These are phyloP conservation scores for Muschampia plurimacula DNA, from an alignment of 2,888 invertebrate species.

Conservation along the genomic window DNA sequence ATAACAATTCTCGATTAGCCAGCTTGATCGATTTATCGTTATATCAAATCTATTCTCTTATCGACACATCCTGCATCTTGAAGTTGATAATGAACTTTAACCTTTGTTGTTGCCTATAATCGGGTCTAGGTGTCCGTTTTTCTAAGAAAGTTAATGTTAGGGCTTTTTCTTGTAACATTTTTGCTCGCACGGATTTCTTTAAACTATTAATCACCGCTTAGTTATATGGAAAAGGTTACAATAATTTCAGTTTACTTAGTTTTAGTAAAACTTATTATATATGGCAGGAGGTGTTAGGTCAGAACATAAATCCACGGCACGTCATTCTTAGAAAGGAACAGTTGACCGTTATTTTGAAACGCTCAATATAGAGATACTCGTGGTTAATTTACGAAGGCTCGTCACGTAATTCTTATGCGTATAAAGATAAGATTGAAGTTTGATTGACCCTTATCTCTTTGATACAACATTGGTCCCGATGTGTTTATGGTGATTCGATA, in stretches of 20 bases:
- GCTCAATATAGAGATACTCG: conserved; percentile 52
- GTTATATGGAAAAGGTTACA: neutral
- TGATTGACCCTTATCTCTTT: conserved; percentile 37
- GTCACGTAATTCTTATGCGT: conserved; percentile 14
- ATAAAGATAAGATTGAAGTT: conserved; percentile 29
- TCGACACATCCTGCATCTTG: conserved; percentile 22
- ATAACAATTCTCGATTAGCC: conserved; percentile 37
- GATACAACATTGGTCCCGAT: conserved; percentile 51
- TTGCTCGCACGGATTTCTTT: neutral
- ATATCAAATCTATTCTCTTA: conserved; percentile 36
- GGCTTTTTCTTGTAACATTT: neutral
- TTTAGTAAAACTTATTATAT: conserved; percentile 4
- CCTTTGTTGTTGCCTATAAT: conserved; percentile 17
- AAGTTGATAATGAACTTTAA: conserved; percentile 34
- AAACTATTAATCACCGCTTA: neutral
- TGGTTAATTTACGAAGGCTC: conserved; percentile 16
- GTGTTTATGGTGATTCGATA: conserved; percentile 84
- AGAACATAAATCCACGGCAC: conserved; percentile 60
- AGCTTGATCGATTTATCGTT: conserved; percentile 34
- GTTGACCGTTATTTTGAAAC: conserved; percentile 51
- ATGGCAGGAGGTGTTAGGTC: conserved; percentile 53
- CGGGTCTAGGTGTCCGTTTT: conserved; percentile 2
- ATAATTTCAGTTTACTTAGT: conserved; percentile 20
- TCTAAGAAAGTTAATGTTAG: neutral
- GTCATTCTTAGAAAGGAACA: conserved; percentile 58